Evolutionary conservation across 2,888 invertebrate species (phyloP).

Genomic region (Zaprionus lineosus): DNA sequence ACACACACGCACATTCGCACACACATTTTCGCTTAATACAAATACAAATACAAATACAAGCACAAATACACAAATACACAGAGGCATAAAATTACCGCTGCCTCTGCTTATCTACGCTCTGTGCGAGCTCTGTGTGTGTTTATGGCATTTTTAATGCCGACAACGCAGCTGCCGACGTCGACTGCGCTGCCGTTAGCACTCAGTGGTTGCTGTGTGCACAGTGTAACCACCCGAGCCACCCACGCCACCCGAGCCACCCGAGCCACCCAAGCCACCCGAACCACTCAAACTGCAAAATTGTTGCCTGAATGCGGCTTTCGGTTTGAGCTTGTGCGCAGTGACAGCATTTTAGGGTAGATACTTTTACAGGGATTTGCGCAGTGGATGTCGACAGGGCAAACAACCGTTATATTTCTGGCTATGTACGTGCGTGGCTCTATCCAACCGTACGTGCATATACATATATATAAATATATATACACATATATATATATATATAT

Average conservation of each 20-base stretch:
- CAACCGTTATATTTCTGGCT: constrained; percentile 51
- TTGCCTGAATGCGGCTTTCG: constrained; percentile 54
- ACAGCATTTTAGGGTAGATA: constrained; percentile 82
- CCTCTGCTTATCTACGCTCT: constrained; percentile 50
- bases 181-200: constrained; percentile 41
- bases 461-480: constrained; percentile 4
- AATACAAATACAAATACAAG: no score
- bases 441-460: constrained; percentile 13
- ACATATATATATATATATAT: constrained; percentile 6
- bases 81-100: constrained; percentile 60
- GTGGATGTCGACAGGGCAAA: constrained; percentile 70
- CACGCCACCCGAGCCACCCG: constrained; percentile 17
- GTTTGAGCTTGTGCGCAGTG: constrained; percentile 80
- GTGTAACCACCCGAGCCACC: constrained; percentile 41
- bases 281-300: constrained; percentile 46
- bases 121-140: constrained; percentile 36
- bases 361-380: constrained; percentile 82
- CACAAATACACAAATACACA: neutral
- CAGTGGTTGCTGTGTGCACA: constrained; percentile 53
- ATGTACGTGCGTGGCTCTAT: no score
- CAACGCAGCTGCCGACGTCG: constrained; percentile 51
- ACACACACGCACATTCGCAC: constrained; percentile 1
- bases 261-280: constrained; percentile 19
- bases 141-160: constrained; percentile 68
- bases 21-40: no score